These are phyloP conservation scores for Cyclargus thomasi DNA, from an alignment of 1,140 invertebrate genomes.

Conservation along the genomic window DNA sequence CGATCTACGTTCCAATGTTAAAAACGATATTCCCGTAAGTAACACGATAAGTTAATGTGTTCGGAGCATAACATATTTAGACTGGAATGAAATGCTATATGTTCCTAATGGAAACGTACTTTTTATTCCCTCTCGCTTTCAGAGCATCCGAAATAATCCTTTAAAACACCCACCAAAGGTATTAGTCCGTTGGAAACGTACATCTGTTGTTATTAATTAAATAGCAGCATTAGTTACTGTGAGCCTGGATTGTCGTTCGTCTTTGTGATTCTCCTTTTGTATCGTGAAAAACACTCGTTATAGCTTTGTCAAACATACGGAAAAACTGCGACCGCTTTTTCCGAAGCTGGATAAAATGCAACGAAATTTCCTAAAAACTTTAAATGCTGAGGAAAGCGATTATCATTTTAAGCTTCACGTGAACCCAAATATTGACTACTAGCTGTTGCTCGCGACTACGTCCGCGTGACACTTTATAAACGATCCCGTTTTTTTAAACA, in stretches of 20 bases:
- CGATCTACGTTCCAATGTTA: not conserved
- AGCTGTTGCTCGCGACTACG: no score
- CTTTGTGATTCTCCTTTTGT: not conserved
- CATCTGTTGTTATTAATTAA: not conserved
- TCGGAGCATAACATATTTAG: not conserved
- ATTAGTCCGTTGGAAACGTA: not conserved
- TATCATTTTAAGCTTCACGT: no score
- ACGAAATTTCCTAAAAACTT: no score
- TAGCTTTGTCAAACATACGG: not conserved
- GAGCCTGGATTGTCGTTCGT: not conserved
- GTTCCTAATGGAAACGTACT: not conserved
- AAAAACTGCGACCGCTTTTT: no score
- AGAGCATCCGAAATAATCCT: not conserved
- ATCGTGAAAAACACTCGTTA: not conserved
- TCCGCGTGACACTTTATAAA: no score
- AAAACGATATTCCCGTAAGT: not conserved
- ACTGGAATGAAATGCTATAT: constrained; percentile 1
- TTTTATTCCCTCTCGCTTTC: not conserved
- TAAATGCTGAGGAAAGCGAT: no score
- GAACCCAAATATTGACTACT: no score
- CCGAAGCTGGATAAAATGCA: no score
- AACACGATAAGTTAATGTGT: constrained; percentile 3
- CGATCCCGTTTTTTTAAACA: no score
- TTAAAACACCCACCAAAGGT: not conserved
- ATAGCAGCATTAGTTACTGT: not conserved